Evolutionary conservation across 2,113 vertebrate genomes (phyloP).

Genomic region (Dissostichus mawsoni): DNA sequence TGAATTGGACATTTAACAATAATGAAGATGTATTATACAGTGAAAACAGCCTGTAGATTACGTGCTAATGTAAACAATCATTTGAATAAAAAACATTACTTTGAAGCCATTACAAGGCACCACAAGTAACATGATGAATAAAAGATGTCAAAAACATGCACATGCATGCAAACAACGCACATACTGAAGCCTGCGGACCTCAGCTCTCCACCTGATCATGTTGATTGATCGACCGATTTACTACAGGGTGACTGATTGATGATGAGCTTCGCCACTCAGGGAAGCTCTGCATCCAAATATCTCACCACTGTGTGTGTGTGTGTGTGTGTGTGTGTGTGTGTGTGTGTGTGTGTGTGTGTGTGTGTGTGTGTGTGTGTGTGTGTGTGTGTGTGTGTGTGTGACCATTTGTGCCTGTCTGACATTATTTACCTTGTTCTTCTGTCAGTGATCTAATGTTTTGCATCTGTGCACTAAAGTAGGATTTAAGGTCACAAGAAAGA

Average conservation of each 20-base stretch:
- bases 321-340: not conserved
- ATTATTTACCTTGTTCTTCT: not conserved
- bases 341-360: not conserved
- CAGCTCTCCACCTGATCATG: conserved; percentile 28
- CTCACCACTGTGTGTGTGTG: not conserved
- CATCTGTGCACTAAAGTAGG: not conserved
- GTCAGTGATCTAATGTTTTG: not conserved
- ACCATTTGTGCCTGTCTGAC: not conserved
- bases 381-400: conserved; percentile 4
- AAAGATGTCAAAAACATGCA: not conserved
- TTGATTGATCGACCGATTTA: conserved; percentile 22
- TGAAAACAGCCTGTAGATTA: not conserved
- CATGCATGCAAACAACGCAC: not conserved
- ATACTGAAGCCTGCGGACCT: not conserved
- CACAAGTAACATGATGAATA: not conserved
- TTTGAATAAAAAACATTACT: not conserved
- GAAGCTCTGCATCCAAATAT: not conserved
- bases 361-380: not conserved
- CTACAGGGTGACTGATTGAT: conserved; percentile 36
- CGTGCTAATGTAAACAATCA: not conserved
- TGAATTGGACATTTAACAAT: not conserved
- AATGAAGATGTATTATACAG: too few species aligned
- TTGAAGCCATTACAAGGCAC: not conserved
- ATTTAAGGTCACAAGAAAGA: not conserved
- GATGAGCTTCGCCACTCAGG: conserved; percentile 30